Evolutionary conservation across 2,113 vertebrate genomes (phyloP), one percentile per base, ranked within the genome.

Genomic region (Rhinogobius similis): DNA sequence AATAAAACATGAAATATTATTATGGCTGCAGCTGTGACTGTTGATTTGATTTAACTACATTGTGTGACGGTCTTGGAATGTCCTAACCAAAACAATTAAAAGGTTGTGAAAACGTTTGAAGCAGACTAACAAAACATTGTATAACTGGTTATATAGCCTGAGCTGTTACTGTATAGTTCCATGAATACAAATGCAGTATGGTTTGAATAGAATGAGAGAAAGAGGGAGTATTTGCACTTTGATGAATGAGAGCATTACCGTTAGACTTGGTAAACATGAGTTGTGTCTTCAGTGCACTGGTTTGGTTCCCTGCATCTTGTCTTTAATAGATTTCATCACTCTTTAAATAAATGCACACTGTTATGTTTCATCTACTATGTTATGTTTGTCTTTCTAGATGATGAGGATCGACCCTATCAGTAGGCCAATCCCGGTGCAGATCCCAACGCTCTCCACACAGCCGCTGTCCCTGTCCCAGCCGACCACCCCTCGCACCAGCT

Each of bases 321-420:
- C 5, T 56, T 66, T 39, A n/a, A 62, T 68, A 18, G n/a, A 56
- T 24, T 46, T 11, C 10, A 13, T n/a, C 2, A 18, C 72, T 50
- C 24, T 13, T 24, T 18, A 50, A 50, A 66, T 10, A n/a, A 5
- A 2, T 2, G 9, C 1, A 0, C 13, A 24, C 7, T 24, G 36
- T 55, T 18, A 52, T 23, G 36, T 41, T 48, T 43, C 44, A 56
- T 10, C 52, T 12, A 29, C 11, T 7, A n/a, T 56, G 26, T 65
- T 5, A 29, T 18, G 24, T 1, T 63, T 16, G 3, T 75, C 36
- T 82, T 72, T 75, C 44, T 88, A 84, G 55, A 86, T 98, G 95
- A 94, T 94, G 93, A 94, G 93, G 90, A 90, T 91, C 76, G 97
- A 99, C 70, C 88, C 94, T 2, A 74, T 93, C 85, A 95, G 92